Evolutionary conservation across 2,888 invertebrate species (phyloP).

Genomic region (Ferdinandea cuprea): DNA sequence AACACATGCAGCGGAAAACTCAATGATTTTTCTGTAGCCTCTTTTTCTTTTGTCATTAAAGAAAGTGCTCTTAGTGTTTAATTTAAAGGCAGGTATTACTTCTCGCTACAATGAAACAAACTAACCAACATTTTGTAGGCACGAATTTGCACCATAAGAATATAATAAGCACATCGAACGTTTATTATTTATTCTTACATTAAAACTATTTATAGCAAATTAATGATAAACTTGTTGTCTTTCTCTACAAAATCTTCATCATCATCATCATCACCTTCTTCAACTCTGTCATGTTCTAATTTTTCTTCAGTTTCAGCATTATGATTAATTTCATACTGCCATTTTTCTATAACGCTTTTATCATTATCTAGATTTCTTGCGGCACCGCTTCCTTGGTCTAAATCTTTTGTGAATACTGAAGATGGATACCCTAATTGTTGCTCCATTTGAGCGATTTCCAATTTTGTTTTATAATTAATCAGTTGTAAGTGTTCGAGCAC

Average conservation of each 20-base stretch:
- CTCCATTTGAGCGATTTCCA: constrained; percentile 3
- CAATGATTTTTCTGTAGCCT: no score
- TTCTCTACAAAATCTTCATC: background rate
- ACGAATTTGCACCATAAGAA: no score
- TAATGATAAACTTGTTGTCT: background rate
- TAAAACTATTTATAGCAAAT: background rate
- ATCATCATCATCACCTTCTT: background rate
- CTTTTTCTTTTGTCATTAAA: no score
- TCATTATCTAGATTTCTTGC: background rate
- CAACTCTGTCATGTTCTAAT: background rate
- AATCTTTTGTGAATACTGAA: background rate
- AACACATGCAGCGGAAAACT: no score
- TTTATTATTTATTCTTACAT: no score
- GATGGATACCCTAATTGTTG: background rate
- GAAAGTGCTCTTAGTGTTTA: no score
- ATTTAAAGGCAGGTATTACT: no score
- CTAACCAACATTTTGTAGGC: no score
- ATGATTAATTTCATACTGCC: background rate
- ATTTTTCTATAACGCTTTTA: background rate
- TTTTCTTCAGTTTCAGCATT: background rate
- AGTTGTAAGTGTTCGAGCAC: background rate
- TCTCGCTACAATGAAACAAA: no score
- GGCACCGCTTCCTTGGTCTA: background rate
- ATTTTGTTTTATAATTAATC: background rate
- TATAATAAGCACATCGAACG: no score